Conservation (phyloP, 1,140 invertebrate species). For the Sarcophaga bullata region DNA sequence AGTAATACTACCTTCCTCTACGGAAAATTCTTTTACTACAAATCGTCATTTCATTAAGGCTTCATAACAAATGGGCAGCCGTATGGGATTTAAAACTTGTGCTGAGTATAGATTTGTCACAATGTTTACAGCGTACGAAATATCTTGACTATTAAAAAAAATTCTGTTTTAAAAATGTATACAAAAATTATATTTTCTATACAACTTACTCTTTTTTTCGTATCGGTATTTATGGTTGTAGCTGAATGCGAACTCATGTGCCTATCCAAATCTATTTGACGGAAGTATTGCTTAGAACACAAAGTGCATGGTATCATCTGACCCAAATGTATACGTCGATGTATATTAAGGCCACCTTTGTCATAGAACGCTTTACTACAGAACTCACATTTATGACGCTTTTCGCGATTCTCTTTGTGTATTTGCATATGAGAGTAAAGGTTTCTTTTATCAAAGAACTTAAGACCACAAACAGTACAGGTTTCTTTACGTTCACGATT, state of each 20-base stretch:
- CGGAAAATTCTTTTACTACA: slow-evolving; percentile 15
- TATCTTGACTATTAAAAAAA: not conserved
- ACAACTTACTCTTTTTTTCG: not conserved
- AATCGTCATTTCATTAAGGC: not conserved
- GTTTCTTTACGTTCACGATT: slow-evolving; percentile 10
- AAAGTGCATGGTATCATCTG: slow-evolving; percentile 9
- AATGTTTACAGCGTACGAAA: not conserved
- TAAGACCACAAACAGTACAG: slow-evolving; percentile 25
- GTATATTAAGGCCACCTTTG: slow-evolving; percentile 24
- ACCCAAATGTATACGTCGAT: slow-evolving; percentile 36
- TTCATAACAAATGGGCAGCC: not conserved
- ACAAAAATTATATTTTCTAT: not conserved
- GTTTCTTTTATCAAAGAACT: slow-evolving; percentile 9
- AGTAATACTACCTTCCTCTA: not conserved
- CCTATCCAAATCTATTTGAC: slow-evolving; percentile 35
- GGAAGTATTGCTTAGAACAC: slow-evolving; percentile 34
- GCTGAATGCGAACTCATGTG: slow-evolving; percentile 23
- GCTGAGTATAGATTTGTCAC: not conserved
- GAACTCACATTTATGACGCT: slow-evolving; percentile 30
- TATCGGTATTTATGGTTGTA: not conserved
- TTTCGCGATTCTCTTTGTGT: slow-evolving; percentile 33
- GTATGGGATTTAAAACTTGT: not conserved
- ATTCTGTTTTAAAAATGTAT: not conserved
- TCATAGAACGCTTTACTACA: slow-evolving; percentile 38
- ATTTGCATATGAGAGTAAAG: not conserved